A percentile compares a stretch with the other conserved stretches of the same genome.
These are phyloP conservation scores for Tamandua tetradactyla DNA, from an alignment of 2,797 vertebrate genomes.

Conservation along the genomic window DNA sequence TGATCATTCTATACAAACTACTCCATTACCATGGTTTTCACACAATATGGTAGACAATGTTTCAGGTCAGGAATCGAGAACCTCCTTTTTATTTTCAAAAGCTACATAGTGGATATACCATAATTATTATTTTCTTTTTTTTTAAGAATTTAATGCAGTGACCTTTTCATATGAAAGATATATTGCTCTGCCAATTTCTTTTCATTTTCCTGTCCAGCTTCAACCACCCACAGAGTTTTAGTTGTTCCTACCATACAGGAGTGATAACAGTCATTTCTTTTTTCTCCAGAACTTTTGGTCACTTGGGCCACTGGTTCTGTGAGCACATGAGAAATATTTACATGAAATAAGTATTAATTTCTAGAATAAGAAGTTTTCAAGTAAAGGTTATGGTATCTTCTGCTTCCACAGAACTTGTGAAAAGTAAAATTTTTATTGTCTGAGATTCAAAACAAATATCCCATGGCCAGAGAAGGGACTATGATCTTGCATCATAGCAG, in stretches of 20 bases:
- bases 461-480: background rate
- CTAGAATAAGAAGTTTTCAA: conserved; percentile 43
- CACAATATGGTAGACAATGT: background rate
- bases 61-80: background rate
- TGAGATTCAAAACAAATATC: conserved; percentile 36
- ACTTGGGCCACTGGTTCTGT: conserved; percentile 46
- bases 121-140: background rate
- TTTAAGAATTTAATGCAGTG: conserved; percentile 4
- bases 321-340: background rate
- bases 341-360: conserved; percentile 57
- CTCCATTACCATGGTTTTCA: background rate
- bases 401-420: conserved; percentile 3
- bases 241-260: background rate
- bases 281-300: conserved; percentile 48
- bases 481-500: background rate
- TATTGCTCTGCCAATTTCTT: background rate
- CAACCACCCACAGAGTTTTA: background rate
- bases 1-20: background rate
- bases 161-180: conserved; percentile 31
- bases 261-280: conserved; percentile 60
- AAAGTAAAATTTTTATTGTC: conserved; percentile 12
- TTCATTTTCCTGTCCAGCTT: conserved; percentile 35
- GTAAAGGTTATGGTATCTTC: conserved; percentile 39
- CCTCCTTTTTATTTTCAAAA: background rate
- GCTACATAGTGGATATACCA: background rate